Percentiles rank a stretch among this genome's conserved stretches.
Evolutionary conservation across 2,888 invertebrate species (phyloP).

Genomic region (Frankliniella intonsa): DNA sequence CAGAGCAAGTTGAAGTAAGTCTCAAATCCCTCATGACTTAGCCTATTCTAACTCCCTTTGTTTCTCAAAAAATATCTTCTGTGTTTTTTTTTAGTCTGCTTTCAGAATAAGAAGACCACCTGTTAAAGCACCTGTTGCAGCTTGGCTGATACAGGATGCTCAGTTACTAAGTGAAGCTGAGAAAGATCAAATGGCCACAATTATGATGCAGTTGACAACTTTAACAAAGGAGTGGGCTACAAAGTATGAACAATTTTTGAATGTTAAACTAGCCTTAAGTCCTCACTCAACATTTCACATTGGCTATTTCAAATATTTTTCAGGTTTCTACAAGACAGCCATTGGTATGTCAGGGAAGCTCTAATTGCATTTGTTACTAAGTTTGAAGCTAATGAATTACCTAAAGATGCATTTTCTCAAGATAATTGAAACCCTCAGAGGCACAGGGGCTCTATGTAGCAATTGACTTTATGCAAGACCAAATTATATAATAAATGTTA

Average conservation of each 20-base stretch:
- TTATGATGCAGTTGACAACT: not conserved
- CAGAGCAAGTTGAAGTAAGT: not conserved
- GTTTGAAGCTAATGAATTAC: not conserved
- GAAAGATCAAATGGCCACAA: slow-evolving; percentile 5
- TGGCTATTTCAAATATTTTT: not conserved
- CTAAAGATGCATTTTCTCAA: not conserved
- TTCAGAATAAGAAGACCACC: not conserved
- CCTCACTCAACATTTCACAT: not conserved
- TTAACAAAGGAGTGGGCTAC: not conserved
- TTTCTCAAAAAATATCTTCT: not conserved
- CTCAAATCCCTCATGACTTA: not conserved
- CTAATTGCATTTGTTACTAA: not conserved
- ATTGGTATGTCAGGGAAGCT: slow-evolving; percentile 5
- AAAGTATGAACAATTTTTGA: not conserved
- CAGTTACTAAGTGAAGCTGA: not conserved
- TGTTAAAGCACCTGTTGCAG: not conserved
- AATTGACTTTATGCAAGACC: too few relatives aligned
- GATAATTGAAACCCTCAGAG: not conserved
- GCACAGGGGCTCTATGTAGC: too few relatives aligned
- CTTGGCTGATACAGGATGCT: not conserved
- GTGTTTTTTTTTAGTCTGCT: not conserved
- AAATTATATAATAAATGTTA: too few relatives aligned
- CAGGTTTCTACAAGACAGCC: not conserved
- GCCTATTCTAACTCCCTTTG: not conserved
- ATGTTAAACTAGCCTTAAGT: not conserved